Evolutionary conservation across 2,113 vertebrate species (phyloP).

Genomic region (Myxocyprinus asiaticus): DNA sequence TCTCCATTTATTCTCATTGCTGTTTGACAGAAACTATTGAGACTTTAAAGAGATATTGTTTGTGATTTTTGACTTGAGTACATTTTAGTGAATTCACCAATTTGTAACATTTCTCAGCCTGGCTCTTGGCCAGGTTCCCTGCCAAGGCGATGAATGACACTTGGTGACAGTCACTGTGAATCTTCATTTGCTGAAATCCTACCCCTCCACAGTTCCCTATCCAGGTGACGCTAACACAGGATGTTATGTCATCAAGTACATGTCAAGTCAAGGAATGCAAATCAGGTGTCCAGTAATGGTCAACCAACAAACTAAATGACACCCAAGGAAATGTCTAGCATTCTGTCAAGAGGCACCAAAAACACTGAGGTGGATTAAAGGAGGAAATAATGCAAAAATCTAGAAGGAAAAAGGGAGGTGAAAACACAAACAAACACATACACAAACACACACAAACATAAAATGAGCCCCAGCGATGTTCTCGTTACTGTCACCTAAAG

Average conservation of each 20-base stretch:
- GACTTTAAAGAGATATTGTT: not conserved
- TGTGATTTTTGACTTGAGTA: not conserved
- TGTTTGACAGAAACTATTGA: too few relatives aligned
- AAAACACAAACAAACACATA: constrained; percentile 5
- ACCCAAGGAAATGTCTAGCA: constrained; percentile 29
- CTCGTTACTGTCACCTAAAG: constrained; percentile 60
- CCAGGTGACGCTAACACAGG: constrained; percentile 41
- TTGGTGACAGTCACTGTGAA: constrained; percentile 25
- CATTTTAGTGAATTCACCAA: not conserved
- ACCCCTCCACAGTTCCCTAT: constrained; percentile 64
- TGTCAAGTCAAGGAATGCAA: constrained; percentile 60
- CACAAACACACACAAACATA: constrained; percentile 10
- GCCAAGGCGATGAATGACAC: constrained; percentile 20
- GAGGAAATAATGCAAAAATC: constrained; percentile 9
- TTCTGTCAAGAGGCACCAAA: constrained; percentile 36
- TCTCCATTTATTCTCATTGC: too few relatives aligned
- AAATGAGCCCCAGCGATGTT: constrained; percentile 35
- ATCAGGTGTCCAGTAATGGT: constrained; percentile 49
- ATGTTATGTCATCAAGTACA: constrained; percentile 40
- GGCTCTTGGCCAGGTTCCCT: constrained; percentile 19
- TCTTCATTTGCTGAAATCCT: not conserved
- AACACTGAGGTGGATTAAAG: constrained; percentile 33
- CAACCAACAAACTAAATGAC: constrained; percentile 36
- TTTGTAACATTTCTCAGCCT: not conserved
- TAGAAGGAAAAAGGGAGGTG: not conserved